Evolutionary conservation across 2,797 vertebrate genomes (phyloP), one percentile per base, ranked within the genome.

Genomic region (Urocyon cinereoargenteus): DNA sequence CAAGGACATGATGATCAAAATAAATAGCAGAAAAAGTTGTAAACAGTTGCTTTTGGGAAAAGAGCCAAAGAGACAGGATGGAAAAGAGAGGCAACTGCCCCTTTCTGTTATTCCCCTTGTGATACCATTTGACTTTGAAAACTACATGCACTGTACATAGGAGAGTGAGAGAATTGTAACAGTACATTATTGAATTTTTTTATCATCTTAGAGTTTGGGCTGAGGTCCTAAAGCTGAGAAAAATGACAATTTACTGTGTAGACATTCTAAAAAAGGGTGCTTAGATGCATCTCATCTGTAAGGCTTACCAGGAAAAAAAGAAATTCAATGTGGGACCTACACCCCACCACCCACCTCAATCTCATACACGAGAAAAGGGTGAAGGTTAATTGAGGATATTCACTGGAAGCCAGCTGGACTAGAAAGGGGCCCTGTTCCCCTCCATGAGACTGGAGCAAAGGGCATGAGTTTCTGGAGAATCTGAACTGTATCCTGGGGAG

Each of bases 81-180:
- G 16, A 36, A 18, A 73, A 21, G 2, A 78, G n/a, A 79, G 12
- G 12, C 40, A 57, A 75, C 26, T 26, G 6, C 24, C 90, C 24
- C 86, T 83, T 84, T 85, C 88, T 94, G 22, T 90, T 73, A 19
- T 36, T 77, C 45, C 75, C 31, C 24, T 87, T 93, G 51, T 26
- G 61, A 72, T 34, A 64, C 61, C 49, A 1, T 36, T 83, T 57
- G 72, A 86, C 64, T 82, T 92, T 57, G 70, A 31, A 86, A 64
- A 66, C 3, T 11, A 10, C 49, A 22, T 22, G 22, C 59, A 68
- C 57, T 61, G 16, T 40, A 26, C 10, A 57, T 26, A 53, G 28
- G 13, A 34, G 45, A 61, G 53, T 79, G 21, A 78, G 34, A 45
- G 34, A 55, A 82, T 19, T 95, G 0, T 31, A 62, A 68, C 28